Base-by-base conservation (phyloP, 1,140 invertebrate genomes). In the Drosophila orena region DNA sequence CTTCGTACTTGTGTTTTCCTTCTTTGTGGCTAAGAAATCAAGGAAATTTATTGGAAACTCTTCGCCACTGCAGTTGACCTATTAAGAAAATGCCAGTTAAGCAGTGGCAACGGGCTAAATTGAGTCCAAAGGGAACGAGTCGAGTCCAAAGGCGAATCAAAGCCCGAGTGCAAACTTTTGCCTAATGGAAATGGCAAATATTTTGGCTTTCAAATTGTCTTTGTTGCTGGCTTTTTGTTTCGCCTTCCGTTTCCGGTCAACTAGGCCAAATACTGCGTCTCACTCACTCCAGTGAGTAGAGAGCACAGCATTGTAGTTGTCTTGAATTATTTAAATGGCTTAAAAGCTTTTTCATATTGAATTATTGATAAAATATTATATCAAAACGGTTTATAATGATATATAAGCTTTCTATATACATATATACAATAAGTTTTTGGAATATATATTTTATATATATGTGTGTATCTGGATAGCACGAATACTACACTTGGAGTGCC, bases 41-140 rank as follows among this genome's bases (percentile, higher is more conserved):
- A 50, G 47, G 46, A 78, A 88, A 86, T 86, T 79, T 76, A 83
- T 83, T 76, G 79, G 76, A 71, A 72, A 59, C 83, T 77, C 43
- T 61, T 55, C 42, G n/a, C 42, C 43, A 43, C n/a, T 40, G 30
- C 76, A 65, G 81, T 85, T 86, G 79, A 86, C 79, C 83, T 68
- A 86, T 76, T 86, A 86, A 76, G 65, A 70, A 70, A 72, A 62
- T 79, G 59, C 55, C 54, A 69, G 55, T 38, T 46, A 20, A 14
- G 0, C 15, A 30, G 8, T 17, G 14, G 22, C 37, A 43, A 35
- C 24, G 11, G 12, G 30, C 12, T 43, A 27, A 3, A 44, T 24
- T 42, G 54, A 40, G 15, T 35, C 22, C 20, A 7, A 24, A 53
- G 34, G 15, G 17, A 10, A 11, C 2, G 12, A n/a, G n/a, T n/a